Evolutionary conservation across 1,140 invertebrate species (phyloP).

Genomic region (Muscidifurax raptorellus): DNA sequence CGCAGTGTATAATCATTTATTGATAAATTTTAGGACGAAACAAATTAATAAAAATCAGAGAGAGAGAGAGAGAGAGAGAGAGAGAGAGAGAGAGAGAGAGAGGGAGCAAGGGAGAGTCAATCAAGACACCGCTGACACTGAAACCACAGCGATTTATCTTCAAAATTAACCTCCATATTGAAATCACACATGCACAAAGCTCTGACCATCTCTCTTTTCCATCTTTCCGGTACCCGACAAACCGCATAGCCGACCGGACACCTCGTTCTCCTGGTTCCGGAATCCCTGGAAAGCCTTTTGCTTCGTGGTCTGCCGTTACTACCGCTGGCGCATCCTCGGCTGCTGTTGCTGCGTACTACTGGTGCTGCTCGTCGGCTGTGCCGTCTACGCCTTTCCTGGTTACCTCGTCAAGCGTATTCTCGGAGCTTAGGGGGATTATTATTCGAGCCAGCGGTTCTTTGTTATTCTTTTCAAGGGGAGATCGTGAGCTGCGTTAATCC

Average conservation of each 20-base stretch:
- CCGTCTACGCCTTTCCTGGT: constrained; percentile 76
- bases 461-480: neutral
- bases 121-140: too few species aligned
- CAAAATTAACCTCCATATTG: too few species aligned
- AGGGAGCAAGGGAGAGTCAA: too few species aligned
- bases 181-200: neutral
- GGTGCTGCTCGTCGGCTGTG: constrained; percentile 66
- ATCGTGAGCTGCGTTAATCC: neutral
- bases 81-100: too few species aligned
- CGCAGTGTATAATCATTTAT: too few species aligned
- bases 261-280: constrained; percentile 79
- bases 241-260: constrained; percentile 76
- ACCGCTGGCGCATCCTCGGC: constrained; percentile 74
- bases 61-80: too few species aligned
- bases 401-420: constrained; percentile 75
- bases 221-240: neutral
- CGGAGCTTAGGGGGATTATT: constrained; percentile 57
- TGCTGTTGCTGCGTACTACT: constrained; percentile 67
- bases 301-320: constrained; percentile 75
- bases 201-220: neutral
- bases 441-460: neutral
- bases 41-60: too few species aligned
- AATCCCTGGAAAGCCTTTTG: constrained; percentile 78
- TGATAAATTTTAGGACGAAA: too few species aligned
- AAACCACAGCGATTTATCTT: too few species aligned